Conservation (phyloP, 30 jellyfish, hydroid and myxozoan species). For the Clytia hemisphaerica region DNA sequence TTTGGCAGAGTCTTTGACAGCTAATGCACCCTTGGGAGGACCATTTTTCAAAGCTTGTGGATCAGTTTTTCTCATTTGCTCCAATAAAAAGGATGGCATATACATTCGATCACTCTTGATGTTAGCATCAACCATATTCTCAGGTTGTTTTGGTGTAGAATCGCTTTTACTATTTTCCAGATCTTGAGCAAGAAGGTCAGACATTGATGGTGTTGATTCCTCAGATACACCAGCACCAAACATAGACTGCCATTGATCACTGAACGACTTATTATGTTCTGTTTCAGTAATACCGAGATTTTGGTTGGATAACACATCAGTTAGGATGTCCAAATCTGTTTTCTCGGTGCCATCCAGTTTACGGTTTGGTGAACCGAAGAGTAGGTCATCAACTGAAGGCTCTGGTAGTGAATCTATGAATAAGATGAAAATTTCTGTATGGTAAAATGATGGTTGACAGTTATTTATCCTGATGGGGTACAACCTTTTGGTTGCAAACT, state of each 20-base stretch:
- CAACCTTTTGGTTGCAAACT: too few species aligned
- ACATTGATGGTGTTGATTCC: conserved; percentile 10
- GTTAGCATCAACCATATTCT: background rate
- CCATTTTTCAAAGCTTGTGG: conserved; percentile 60
- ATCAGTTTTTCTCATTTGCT: conserved; percentile 85
- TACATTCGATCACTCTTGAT: conserved; percentile 25
- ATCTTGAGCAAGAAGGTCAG: too few species aligned
- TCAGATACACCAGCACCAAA: conserved; percentile 52
- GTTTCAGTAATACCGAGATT: conserved; percentile 31
- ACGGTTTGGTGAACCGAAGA: conserved; percentile 60
- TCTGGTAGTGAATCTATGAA: too few species aligned
- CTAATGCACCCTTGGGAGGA: conserved; percentile 49
- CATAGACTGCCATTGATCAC: conserved; percentile 89
- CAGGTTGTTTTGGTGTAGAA: conserved; percentile 43
- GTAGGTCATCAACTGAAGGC: conserved; percentile 76
- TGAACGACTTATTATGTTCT: conserved; percentile 58
- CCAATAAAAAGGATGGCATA: conserved; percentile 94
- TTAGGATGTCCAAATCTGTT: conserved; percentile 63
- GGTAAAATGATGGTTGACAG: too few species aligned
- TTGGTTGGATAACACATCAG: conserved; percentile 59
- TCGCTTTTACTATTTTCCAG: conserved; percentile 3
- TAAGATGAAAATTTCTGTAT: too few species aligned
- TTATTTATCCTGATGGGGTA: too few species aligned
- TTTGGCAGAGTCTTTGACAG: conserved; percentile 49
- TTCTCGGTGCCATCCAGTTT: conserved; percentile 20